Evolutionary conservation across 2,113 vertebrate genomes (phyloP).

Genomic region (Lutjanus erythropterus): DNA sequence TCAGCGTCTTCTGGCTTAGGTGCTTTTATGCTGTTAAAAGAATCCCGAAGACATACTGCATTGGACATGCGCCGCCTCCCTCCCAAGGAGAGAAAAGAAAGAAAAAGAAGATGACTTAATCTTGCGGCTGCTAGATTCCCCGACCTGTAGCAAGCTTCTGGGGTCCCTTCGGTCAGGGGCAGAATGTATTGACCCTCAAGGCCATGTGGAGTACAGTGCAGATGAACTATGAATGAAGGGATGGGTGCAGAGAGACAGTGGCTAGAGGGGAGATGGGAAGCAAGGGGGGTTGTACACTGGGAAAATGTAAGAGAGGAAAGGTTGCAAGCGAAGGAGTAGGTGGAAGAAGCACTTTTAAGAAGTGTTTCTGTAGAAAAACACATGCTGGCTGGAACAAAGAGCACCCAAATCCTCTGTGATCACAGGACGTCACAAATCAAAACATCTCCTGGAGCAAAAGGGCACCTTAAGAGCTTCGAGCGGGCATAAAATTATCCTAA

Average conservation of each 20-base stretch:
- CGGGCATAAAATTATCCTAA: background rate
- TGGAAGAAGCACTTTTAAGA: background rate
- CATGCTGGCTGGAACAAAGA: constrained; percentile 5
- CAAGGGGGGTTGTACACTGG: background rate
- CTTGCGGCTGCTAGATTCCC: background rate
- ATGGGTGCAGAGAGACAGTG: constrained; percentile 22
- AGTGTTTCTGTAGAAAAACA: background rate
- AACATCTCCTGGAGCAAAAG: background rate
- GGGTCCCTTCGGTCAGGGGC: constrained; percentile 9
- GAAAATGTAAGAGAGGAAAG: constrained; percentile 12
- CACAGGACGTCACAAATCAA: background rate
- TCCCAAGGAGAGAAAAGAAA: background rate
- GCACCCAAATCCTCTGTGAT: background rate
- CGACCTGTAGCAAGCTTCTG: constrained; percentile 24
- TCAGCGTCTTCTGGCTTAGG: background rate
- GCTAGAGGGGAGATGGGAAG: constrained; percentile 20
- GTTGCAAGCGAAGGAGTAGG: constrained; percentile 7
- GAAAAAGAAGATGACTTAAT: constrained; percentile 19
- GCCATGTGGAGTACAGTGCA: background rate
- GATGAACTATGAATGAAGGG: constrained; percentile 40
- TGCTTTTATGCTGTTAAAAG: constrained; percentile 30
- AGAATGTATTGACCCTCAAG: constrained; percentile 49
- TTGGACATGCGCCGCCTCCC: background rate
- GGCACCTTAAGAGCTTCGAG: background rate
- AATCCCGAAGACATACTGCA: constrained; percentile 1